Conservation (phyloP, 2,888 invertebrate genomes). For the Synanthedon vespiformis region DNA sequence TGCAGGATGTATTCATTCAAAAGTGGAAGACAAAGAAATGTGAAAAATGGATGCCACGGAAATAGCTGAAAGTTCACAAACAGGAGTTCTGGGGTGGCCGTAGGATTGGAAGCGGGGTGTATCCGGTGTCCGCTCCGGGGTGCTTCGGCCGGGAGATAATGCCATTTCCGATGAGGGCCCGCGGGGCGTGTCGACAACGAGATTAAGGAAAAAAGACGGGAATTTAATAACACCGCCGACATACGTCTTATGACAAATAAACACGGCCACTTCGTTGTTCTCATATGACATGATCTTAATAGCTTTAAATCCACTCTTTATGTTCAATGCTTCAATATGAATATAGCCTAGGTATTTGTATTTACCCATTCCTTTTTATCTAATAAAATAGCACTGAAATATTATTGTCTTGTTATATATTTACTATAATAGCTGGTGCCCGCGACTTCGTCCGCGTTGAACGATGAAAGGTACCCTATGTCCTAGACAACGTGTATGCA, state of each 20-base stretch:
- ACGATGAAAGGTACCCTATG: no score
- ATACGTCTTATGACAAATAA: slow-evolving; percentile 38
- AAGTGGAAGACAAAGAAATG: slow-evolving; percentile 18
- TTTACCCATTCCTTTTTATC: no score
- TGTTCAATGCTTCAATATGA: no score
- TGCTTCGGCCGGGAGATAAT: slow-evolving; percentile 43
- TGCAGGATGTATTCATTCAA: slow-evolving; percentile 2
- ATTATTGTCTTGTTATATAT: no score
- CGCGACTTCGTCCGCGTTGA: no score
- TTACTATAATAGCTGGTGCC: no score
- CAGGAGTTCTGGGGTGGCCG: slow-evolving; percentile 29
- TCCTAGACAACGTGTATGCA: no score
- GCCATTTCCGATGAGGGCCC: slow-evolving; percentile 62
- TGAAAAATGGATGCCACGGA: slow-evolving; percentile 29
- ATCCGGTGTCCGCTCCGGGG: slow-evolving; percentile 42
- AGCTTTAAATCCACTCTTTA: no score
- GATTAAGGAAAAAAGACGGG: slow-evolving; percentile 56
- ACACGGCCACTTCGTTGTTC: slow-evolving; percentile 12
- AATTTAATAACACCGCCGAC: slow-evolving; percentile 54
- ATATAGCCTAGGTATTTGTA: no score
- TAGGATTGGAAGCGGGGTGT: slow-evolving; percentile 22
- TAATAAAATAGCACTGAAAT: no score
- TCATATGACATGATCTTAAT: not conserved
- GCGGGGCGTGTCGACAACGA: slow-evolving; percentile 49
- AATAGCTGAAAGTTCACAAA: slow-evolving; percentile 36